Conservation (phyloP, 2,113 vertebrate genomes). For the Podarcis raffonei region DNA sequence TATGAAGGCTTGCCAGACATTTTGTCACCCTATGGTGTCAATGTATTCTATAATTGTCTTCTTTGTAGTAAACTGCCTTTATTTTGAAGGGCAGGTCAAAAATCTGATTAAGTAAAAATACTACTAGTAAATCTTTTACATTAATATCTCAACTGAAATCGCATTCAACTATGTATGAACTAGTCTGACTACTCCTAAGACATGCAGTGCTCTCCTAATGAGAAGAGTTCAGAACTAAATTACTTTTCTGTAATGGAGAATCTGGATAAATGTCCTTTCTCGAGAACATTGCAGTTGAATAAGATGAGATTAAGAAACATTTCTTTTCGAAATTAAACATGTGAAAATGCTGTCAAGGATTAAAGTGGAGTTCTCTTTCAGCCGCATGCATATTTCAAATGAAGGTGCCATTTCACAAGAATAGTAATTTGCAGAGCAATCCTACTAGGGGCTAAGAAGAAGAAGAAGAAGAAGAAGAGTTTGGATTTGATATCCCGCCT, state of each 20-base stretch:
- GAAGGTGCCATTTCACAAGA: neutral
- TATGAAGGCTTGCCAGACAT: neutral
- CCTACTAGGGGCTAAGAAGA: too few relatives aligned
- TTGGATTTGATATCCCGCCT: too few relatives aligned
- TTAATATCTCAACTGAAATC: fast-evolving
- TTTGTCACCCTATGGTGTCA: too few relatives aligned
- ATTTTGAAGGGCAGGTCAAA: too few relatives aligned
- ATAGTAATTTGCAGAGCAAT: too few relatives aligned
- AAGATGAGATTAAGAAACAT: constrained; percentile 72
- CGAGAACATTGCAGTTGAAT: neutral
- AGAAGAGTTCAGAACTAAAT: neutral
- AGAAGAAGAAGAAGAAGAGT: too few relatives aligned
- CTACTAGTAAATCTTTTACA: neutral
- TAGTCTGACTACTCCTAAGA: too few relatives aligned
- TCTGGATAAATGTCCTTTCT: fast-evolving
- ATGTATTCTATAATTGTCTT: too few relatives aligned
- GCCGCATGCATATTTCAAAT: neutral
- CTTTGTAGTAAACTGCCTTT: too few relatives aligned
- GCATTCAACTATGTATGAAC: neutral
- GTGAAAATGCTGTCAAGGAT: neutral
- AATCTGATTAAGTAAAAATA: neutral
- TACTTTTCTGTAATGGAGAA: fast-evolving
- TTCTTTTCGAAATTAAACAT: constrained; percentile 58
- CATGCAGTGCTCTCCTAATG: neutral
- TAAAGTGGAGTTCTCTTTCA: neutral